Evolutionary conservation across 2,888 invertebrate genomes (phyloP).

Genomic region (Hypomecis punctinalis): DNA sequence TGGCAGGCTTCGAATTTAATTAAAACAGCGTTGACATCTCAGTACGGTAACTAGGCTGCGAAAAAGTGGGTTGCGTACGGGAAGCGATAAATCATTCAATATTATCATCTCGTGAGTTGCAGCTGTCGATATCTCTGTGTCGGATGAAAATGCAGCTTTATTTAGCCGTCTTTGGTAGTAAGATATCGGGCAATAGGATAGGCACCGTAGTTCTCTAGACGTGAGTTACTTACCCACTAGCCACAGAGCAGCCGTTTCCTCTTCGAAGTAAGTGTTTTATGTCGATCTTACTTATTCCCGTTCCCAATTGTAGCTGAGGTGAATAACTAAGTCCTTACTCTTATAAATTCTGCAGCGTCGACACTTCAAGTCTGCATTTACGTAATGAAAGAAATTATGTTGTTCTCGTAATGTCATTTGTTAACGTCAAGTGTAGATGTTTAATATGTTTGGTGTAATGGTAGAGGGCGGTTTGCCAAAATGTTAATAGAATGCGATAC

Average conservation of each 20-base stretch:
- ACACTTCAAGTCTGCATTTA: constrained; percentile 13
- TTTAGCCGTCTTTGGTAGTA: constrained; percentile 6
- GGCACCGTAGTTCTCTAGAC: constrained; percentile 45
- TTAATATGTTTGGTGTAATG: constrained; percentile 62
- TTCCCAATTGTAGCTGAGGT: constrained; percentile 58
- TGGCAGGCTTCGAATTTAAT: constrained; percentile 28
- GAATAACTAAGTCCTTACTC: constrained; percentile 53
- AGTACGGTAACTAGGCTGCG: constrained; percentile 16
- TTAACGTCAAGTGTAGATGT: constrained; percentile 60
- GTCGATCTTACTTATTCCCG: constrained; percentile 53
- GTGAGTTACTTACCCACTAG: constrained; percentile 58
- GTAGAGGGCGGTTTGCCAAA: constrained; percentile 63
- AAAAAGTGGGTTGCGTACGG: constrained; percentile 22
- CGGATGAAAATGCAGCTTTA: constrained; percentile 3
- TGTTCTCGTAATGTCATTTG: constrained; percentile 55
- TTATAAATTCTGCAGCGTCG: constrained; percentile 19
- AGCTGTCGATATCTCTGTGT: constrained; percentile 15
- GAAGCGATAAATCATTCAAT: constrained; percentile 31
- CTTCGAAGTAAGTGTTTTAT: constrained; percentile 60
- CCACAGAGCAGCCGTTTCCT: constrained; percentile 52
- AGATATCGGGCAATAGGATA: constrained; percentile 25
- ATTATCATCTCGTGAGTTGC: constrained; percentile 31
- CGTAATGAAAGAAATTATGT: constrained; percentile 27
- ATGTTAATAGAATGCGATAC: constrained; percentile 58
- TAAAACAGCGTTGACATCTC: constrained; percentile 24